Evolutionary conservation across 2,888 invertebrate species (phyloP).

Genomic region (Trichacis sp.): DNA sequence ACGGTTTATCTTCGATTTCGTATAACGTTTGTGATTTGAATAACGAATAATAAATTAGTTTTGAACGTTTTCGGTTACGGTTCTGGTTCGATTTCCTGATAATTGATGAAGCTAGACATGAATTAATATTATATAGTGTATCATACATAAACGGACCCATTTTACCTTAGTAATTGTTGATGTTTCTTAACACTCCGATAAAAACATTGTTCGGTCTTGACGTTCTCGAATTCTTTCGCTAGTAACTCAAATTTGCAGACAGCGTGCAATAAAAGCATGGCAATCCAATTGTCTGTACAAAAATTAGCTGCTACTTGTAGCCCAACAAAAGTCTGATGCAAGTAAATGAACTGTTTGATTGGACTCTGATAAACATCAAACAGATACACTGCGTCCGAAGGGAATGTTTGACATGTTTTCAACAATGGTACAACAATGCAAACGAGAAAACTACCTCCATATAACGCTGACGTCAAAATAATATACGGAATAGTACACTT

Average conservation of each 20-base stretch:
- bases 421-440: too few species aligned
- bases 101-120: neutral
- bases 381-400: slow-evolving; percentile 34
- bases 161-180: slow-evolving; percentile 42
- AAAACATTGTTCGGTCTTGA: slow-evolving; percentile 24
- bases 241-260: slow-evolving; percentile 48
- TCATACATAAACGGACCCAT: neutral
- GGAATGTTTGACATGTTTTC: too few species aligned
- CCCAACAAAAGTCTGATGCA: slow-evolving; percentile 46
- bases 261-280: slow-evolving; percentile 47
- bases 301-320: slow-evolving; percentile 44
- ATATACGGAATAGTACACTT: slow-evolving; percentile 34
- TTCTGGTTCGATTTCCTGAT: too few species aligned
- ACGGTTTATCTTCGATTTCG: too few species aligned
- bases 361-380: slow-evolving; percentile 38
- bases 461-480: slow-evolving; percentile 2
- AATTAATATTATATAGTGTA: neutral
- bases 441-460: too few species aligned
- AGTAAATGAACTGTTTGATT: slow-evolving; percentile 33
- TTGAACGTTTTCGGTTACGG: too few species aligned
- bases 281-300: slow-evolving; percentile 47
- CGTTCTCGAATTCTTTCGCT: slow-evolving; percentile 28
- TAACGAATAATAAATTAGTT: too few species aligned
- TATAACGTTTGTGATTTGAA: too few species aligned
- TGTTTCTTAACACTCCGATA: slow-evolving; percentile 44